Evolutionary conservation across 2,888 invertebrate species (phyloP), one percentile per base, ranked within the genome.

Genomic region (Netelia melanura): DNA sequence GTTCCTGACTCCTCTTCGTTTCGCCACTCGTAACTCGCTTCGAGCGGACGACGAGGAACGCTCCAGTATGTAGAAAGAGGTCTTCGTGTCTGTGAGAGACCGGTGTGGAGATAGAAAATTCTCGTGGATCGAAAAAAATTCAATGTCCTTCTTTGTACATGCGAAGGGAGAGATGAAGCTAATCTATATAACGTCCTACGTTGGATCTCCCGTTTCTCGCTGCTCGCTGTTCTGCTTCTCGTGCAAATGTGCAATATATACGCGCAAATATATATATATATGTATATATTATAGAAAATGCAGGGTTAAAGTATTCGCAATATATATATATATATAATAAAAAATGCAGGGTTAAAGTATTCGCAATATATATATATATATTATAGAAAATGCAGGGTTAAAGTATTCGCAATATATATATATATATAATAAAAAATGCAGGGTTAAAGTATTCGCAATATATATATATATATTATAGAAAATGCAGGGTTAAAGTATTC

Each of bases 71-170:
- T 38, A 38, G 38, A 6, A 38, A 38, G 38, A 38, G 3, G 38
- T 38, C 38, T 38, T 6, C 38, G 38, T 43, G 23, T 58, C 44
- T 44, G 72, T 44, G 5, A 23, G 72, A 38, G 58, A 72, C 6
- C 38, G 54, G 52, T 21, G 21, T 14, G 65, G 64, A n/a, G 65
- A 56, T 14, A n/a, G 30, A 38, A 11, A 62, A 30, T 62, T 65
- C 43, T 52, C 38, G 9, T 58, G 76, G 72, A 77, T 84, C 80
- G 84, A 81, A 84, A 84, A 38, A 84, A 84, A 84, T 84, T 81
- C 76, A 84, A 84, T 81, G 84, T 84, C 84, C 84, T 84, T 84
- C 84, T 84, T 84, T 84, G 84, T 81, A 76, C 80, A 56, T 14
- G 11, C 76, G 76, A 84, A 76, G 80, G 84, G 80, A 80, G 76